Evolutionary conservation across 2,113 vertebrate species (phyloP).

Genomic region (Suricata suricatta): DNA sequence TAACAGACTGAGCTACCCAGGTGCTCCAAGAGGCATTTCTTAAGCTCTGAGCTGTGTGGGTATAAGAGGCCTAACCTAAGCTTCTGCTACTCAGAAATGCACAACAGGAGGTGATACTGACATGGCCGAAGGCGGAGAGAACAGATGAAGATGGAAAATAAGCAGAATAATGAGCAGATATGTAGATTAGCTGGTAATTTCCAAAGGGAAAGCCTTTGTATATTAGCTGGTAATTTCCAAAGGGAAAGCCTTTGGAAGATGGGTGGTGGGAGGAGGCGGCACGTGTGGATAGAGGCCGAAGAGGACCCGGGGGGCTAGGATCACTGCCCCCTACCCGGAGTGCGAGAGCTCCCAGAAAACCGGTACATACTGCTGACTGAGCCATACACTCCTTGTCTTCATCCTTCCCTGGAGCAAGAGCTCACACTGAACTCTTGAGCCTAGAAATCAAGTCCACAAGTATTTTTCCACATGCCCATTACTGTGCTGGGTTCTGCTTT

Average conservation of each 20-base stretch:
- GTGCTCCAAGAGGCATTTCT: neutral
- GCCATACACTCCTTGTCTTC: neutral
- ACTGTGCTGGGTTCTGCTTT: neutral
- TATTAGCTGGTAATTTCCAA: neutral
- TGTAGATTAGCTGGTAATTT: neutral
- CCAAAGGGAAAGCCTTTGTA: neutral
- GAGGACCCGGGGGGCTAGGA: neutral
- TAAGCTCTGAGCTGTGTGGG: neutral
- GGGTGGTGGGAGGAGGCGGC: neutral
- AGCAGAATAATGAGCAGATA: neutral
- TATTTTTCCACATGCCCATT: neutral
- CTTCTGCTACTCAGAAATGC: conserved; percentile 17
- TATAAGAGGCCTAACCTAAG: neutral
- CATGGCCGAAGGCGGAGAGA: neutral
- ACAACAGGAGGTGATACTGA: neutral
- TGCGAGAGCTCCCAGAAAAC: neutral
- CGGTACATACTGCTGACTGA: neutral
- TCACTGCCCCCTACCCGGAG: neutral
- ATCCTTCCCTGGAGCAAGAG: neutral
- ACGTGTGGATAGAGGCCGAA: neutral
- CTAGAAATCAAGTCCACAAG: neutral
- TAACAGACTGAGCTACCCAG: no score
- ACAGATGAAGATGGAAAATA: neutral
- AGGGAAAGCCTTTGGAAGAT: neutral
- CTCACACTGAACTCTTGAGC: neutral